Evolutionary conservation across 2,797 vertebrate genomes (phyloP), one percentile per base, ranked within the genome.

Genomic region (Artibeus jamaicensis): DNA sequence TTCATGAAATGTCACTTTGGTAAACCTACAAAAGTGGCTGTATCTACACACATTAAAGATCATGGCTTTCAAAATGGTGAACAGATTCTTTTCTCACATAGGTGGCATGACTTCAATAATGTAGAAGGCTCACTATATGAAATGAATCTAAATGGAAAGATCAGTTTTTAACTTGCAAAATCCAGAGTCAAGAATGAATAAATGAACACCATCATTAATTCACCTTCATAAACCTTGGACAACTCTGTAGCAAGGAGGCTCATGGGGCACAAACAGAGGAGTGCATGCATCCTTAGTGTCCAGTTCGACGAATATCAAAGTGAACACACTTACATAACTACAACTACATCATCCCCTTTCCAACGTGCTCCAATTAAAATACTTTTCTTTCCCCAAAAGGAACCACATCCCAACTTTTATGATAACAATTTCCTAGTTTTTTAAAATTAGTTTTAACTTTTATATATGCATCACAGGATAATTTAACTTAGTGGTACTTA

Each of bases 101-200:
- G 2, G 59, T 48, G 46, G 32, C 19, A n/a, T 81, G 39, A 34
- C 42, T 29, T 71, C 73, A 71, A 12, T 71, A 68, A 15, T 83
- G 83, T 26, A 57, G 78, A 88, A 90, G 48, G 0, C 19, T 59
- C 77, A 22, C 46, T 26, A 29, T 32, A 44, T 48, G 42, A 67
- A 91, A 57, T 26, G 37, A 90, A 73, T 83, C 68, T 57, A 84
- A 90, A 53, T 46, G 65, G 26, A 71, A 81, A 71, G 21, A 86
- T 81, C 32, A 88, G 70, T 57, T 76, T 91, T 90, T 55, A 95
- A 86, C 71, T 88, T 88, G 44, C 1, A 76, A 82, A 92, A 74
- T 62, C 16, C 62, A 55, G 19, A 85, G 24, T 37, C 59, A 88
- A 77, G n/a, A 93, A 65, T 65, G 14, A 76, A 15, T 8, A 57